Evolutionary conservation across 2,888 invertebrate species (phyloP), one percentile per base, ranked within the genome.

Genomic region (Chrysolina americana): DNA sequence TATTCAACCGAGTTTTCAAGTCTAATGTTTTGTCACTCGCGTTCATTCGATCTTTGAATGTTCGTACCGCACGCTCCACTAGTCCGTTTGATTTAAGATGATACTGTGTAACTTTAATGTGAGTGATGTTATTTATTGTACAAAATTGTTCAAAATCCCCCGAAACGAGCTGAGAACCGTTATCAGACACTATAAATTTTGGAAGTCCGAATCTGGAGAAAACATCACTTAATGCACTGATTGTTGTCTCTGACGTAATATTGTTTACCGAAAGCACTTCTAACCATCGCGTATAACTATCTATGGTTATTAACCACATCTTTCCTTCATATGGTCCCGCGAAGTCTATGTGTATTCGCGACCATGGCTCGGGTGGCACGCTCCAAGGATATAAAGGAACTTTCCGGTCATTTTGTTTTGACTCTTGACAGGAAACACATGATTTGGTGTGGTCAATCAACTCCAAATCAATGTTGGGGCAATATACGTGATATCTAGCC

Each of bases 131-230:
- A 47, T 72, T 76, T 23, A 23, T 13, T 41, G 41, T 64, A 41
- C 73, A 76, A 56, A 75, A 74, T 44, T 64, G 23, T 73, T 70
- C 44, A 59, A 84, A 82, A 70, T 82, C 80, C 23, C 76, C 69
- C 17, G 82, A 83, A 9, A 75, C 73, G 64, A 82, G 81, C 19
- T 78, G 75, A 0, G 78, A 73, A 9, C 81, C 83, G 70, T 84
- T 83, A 71, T 83, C 83, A 0, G 82, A 79, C n/a, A 85, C 81
- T 10, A 84, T 53, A 1, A 66, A 56, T 36, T 79, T 80, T 9
- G 83, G 83, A 15, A 83, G 74, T 0, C 83, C 81, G 78, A 65
- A 66, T 47, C 81, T 75, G 41, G 80, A 70, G 80, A 82, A 80
- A n/a, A 73, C 19, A 28, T 48, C 48, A 4, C 63, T 50, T 53